Percentiles rank a stretch among this genome's conserved stretches.
Evolutionary conservation across 2,888 invertebrate genomes (phyloP).

Genomic region (Caradrina kadenii): DNA sequence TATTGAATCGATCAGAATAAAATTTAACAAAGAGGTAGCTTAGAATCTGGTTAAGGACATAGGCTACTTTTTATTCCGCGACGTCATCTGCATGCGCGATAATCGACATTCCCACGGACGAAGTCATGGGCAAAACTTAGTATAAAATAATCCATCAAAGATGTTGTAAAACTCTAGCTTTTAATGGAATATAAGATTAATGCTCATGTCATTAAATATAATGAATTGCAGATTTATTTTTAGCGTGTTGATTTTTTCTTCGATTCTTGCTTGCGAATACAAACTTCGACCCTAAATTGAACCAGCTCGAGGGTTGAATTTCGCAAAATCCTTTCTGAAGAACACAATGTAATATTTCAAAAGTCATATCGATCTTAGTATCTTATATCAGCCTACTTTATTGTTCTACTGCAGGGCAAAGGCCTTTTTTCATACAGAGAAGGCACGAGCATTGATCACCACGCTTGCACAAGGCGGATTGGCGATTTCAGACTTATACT

Average conservation of each 20-base stretch:
- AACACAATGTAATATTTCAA: background rate
- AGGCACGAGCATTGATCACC: too few relatives aligned
- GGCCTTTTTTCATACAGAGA: too few relatives aligned
- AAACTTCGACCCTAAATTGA: background rate
- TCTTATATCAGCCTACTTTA: background rate
- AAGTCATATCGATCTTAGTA: background rate
- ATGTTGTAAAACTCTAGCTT: background rate
- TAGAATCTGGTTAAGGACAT: background rate
- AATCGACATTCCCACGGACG: too few relatives aligned
- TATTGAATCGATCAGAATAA: background rate
- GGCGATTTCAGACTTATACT: too few relatives aligned
- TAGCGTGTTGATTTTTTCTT: constrained; percentile 4
- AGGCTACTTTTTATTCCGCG: background rate
- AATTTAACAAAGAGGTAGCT: background rate
- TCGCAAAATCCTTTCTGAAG: background rate
- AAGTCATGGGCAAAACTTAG: too few relatives aligned
- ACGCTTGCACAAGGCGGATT: too few relatives aligned
- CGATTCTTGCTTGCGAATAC: background rate
- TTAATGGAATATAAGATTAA: constrained; percentile 14
- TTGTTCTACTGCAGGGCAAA: too few relatives aligned
- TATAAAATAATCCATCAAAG: background rate
- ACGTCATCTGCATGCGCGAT: too few relatives aligned
- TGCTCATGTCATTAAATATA: constrained; percentile 25
- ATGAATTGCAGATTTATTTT: constrained; percentile 31
- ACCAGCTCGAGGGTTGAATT: background rate